Percentiles rank a stretch among this genome's conserved stretches.
These are phyloP conservation scores for Papilio xuthus DNA, from an alignment of 1,140 invertebrate species.

Conservation along the genomic window DNA sequence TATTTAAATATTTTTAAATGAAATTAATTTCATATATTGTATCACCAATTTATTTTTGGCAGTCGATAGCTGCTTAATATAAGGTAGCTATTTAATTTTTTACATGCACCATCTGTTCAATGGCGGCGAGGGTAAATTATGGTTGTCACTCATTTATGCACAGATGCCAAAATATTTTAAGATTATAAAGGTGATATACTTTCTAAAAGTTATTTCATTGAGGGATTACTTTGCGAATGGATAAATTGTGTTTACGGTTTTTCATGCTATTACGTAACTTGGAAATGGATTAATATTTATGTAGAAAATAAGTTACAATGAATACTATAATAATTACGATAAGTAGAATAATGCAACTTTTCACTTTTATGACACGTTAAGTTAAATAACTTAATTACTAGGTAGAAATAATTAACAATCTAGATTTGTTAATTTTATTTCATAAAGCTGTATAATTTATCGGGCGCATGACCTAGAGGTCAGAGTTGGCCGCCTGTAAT, in stretches of 20 bases:
- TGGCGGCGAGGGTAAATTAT: constrained; percentile 29
- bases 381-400: not conserved
- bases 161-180: constrained; percentile 33
- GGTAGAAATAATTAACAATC: not conserved
- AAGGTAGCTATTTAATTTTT: constrained; percentile 31
- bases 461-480: constrained; percentile 17
- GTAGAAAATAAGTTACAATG: not conserved
- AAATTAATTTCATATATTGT: not conserved
- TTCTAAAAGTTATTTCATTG: constrained; percentile 17
- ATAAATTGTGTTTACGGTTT: not conserved
- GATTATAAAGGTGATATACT: constrained; percentile 22
- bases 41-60: constrained; percentile 2
- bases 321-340: not conserved
- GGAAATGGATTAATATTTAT: not conserved
- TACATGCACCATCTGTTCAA: constrained; percentile 36
- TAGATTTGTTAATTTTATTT: constrained; percentile 5
- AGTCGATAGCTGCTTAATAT: constrained; percentile 19
- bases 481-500: not conserved
- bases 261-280: not conserved
- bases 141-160: constrained; percentile 38
- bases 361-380: too few species aligned
- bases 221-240: constrained; percentile 6
- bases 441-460: constrained; percentile 11
- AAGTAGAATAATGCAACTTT: too few species aligned
- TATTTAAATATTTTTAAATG: not conserved